Evolutionary conservation across 1,140 invertebrate genomes (phyloP).

Genomic region (Bombus haemorrhoidalis): DNA sequence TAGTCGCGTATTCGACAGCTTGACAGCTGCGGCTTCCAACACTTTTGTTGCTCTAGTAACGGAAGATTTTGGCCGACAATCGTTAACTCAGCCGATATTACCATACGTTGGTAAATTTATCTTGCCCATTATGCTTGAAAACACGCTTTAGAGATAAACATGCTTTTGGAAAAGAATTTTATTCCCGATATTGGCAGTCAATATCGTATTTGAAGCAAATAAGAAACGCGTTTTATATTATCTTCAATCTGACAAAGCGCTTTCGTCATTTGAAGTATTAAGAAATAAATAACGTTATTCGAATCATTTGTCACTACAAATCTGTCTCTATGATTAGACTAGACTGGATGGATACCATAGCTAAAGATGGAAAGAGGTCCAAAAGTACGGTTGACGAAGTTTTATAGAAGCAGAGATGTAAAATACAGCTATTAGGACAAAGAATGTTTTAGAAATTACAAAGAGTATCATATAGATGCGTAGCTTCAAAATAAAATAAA

Average conservation of each 20-base stretch:
- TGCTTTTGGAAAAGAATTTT: neutral
- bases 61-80: conserved; percentile 6
- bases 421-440: too few species aligned
- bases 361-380: too few species aligned
- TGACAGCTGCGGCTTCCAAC: neutral
- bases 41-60: neutral
- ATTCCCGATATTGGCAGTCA: neutral
- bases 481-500: too few species aligned
- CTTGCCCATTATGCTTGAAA: neutral
- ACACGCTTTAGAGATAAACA: neutral
- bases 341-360: too few species aligned
- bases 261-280: neutral
- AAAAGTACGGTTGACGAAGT: too few species aligned
- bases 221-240: too few species aligned
- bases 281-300: neutral
- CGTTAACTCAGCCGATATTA: neutral
- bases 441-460: too few species aligned
- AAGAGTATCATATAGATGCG: too few species aligned
- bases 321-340: too few species aligned
- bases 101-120: conserved; percentile 13
- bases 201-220: neutral
- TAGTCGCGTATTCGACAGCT: neutral
- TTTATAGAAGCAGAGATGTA: too few species aligned
- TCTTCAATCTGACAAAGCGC: neutral
- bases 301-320: neutral